Evolutionary conservation across 2,888 invertebrate genomes (phyloP), one percentile per base, ranked within the genome.

Genomic region (Tiliacea aurago): DNA sequence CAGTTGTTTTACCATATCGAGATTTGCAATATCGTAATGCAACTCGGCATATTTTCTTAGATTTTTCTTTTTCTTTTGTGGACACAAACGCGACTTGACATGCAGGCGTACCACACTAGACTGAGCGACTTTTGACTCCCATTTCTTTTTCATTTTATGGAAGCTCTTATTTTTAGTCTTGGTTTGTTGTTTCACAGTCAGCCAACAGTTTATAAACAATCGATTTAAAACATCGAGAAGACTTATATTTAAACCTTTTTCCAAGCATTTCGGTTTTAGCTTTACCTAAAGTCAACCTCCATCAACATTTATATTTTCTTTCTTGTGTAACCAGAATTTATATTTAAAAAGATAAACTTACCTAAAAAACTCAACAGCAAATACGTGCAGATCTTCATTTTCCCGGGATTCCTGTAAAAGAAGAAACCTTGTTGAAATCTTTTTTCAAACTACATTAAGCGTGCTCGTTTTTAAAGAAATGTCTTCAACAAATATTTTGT

Each of bases 301-400:
- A 49, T 45, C 33, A 59, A 66, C 3, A 47, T 69, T 49, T 45
- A 37, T 47, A 43, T 28, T 33, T 4, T 7, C 37, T 11, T 56
- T 18, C 15, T 0, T 41, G 15, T 41, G 13, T 28, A 33, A 23
- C 62, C 6, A 74, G 20, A 55, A 41, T 41, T 49, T 37, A 13
- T 61, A 23, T 28, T 43, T 10, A 23, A 58, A 23, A 70, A 61
- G 15, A 79, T 58, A 76, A 81, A 94, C 96, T 95, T 92, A 96
- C 96, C 96, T 91, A 96, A 93, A 92, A 95, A 95, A 94, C 94
- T 95, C 88, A 96, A 91, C 88, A 96, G 92, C 90, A 96, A 92
- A 89, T 95, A 95, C 92, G 93, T 93, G 92, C 92, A 94, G 90
- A 95, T 93, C 95, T 94, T 95, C 96, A 96, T 96, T 89, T 94